Evolutionary conservation across 2,113 vertebrate species (phyloP).

Genomic region (Psophia crepitans): DNA sequence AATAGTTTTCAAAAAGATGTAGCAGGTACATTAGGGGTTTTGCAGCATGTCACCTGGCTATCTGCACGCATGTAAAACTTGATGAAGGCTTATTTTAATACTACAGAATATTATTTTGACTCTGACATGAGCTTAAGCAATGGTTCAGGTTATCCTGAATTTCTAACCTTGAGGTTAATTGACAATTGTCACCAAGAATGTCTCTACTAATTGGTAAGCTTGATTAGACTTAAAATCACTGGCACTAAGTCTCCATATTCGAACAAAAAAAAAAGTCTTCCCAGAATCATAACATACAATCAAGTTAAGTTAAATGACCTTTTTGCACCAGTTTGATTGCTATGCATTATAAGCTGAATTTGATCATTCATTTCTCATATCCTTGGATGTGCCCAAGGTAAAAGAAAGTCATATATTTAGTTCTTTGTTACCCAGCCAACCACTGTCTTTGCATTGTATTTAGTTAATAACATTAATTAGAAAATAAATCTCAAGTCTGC

Average conservation of each 20-base stretch:
- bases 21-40: neutral
- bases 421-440: neutral
- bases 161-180: conserved; percentile 57
- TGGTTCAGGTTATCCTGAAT: neutral
- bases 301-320: conserved; percentile 40
- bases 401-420: neutral
- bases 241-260: neutral
- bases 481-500: neutral
- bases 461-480: neutral
- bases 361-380: neutral
- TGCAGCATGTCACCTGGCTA: neutral
- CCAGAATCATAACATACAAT: conserved; percentile 2
- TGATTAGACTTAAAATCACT: conserved; percentile 24
- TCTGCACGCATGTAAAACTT: neutral
- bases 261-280: neutral
- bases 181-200: conserved; percentile 44
- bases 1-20: neutral
- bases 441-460: neutral
- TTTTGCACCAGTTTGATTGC: conserved; percentile 32
- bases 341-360: neutral
- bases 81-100: conserved; percentile 15
- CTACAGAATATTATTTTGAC: neutral
- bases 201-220: conserved; percentile 37
- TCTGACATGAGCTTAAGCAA: neutral
- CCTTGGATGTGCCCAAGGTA: neutral